phyloP scores from a whole-genome alignment of 2,888 invertebrate species.

The Cecidostiba fungosa region DNA sequence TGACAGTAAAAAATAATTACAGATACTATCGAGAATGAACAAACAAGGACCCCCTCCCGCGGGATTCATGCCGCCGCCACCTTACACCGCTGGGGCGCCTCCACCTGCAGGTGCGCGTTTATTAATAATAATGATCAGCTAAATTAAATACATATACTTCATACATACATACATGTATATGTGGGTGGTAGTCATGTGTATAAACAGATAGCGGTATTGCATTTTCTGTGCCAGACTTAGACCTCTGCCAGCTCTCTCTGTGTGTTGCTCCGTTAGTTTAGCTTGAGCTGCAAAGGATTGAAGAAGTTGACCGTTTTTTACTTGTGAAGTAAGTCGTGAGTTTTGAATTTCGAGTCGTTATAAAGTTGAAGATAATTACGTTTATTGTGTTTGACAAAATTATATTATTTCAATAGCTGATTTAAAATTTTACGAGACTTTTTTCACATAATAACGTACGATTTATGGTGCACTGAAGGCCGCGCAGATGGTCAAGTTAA shows the following conservation, averaged over 20 bases:
- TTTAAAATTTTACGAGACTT: too few species aligned
- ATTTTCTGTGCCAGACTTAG: background rate
- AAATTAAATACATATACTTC: too few species aligned
- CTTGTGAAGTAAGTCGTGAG: too few species aligned
- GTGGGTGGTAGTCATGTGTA: background rate
- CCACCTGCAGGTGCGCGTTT: slow-evolving; percentile 17
- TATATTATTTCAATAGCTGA: too few species aligned
- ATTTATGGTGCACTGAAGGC: too few species aligned
- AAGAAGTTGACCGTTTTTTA: background rate
- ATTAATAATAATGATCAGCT: too few species aligned
- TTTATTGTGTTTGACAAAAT: too few species aligned
- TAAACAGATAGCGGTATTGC: background rate
- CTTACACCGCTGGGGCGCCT: slow-evolving; percentile 6
- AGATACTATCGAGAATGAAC: slow-evolving; percentile 29
- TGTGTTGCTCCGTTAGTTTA: background rate
- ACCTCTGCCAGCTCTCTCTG: background rate
- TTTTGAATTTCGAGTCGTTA: too few species aligned
- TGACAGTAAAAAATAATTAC: background rate
- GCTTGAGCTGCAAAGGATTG: background rate
- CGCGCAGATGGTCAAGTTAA: too few species aligned
- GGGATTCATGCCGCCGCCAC: slow-evolving; percentile 38
- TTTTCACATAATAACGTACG: too few species aligned
- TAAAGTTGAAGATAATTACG: too few species aligned
- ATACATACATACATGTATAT: too few species aligned
- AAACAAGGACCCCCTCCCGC: slow-evolving; percentile 44